Evolutionary conservation across 2,797 vertebrate species (phyloP).

Genomic region (Percopsis omiscomaycus): DNA sequence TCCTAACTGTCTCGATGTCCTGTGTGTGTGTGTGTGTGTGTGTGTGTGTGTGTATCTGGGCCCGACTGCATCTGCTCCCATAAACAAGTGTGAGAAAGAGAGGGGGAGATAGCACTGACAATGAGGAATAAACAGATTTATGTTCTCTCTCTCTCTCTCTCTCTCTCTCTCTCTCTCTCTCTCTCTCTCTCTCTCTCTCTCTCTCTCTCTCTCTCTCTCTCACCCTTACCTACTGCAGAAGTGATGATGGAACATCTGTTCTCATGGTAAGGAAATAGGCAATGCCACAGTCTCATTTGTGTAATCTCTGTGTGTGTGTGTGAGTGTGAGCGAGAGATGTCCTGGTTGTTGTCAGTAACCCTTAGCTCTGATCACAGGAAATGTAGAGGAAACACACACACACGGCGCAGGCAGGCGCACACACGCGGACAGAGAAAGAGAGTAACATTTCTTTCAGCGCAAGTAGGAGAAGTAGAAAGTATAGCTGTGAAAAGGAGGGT

Average conservation of each 20-base stretch:
- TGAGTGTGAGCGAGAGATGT: constrained; percentile 47
- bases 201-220: neutral
- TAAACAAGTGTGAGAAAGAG: constrained; percentile 44
- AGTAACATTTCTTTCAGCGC: constrained; percentile 31
- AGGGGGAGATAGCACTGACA: neutral
- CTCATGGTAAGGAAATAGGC: constrained; percentile 54
- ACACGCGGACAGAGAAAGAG: neutral
- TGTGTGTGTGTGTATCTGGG: constrained; percentile 14
- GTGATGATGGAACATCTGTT: constrained; percentile 58
- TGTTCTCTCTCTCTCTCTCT: neutral
- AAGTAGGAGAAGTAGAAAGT: constrained; percentile 18
- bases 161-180: constrained; percentile 1
- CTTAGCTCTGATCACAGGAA: constrained; percentile 67
- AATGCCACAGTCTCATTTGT: constrained; percentile 34
- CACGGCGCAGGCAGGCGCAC: constrained; percentile 13
- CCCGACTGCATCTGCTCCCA: constrained; percentile 34
- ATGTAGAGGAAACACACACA: constrained; percentile 51
- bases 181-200: neutral
- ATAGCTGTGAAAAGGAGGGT: constrained; percentile 16
- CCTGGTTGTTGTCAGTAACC: constrained; percentile 58
- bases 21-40: constrained; percentile 29
- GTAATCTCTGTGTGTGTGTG: constrained; percentile 18
- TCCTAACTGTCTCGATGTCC: constrained; percentile 61
- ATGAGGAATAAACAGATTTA: constrained; percentile 1
- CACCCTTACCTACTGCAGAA: constrained; percentile 31